phyloP scores from a whole-genome alignment of 2,888 invertebrate species.

The Proisotoma minuta region DNA sequence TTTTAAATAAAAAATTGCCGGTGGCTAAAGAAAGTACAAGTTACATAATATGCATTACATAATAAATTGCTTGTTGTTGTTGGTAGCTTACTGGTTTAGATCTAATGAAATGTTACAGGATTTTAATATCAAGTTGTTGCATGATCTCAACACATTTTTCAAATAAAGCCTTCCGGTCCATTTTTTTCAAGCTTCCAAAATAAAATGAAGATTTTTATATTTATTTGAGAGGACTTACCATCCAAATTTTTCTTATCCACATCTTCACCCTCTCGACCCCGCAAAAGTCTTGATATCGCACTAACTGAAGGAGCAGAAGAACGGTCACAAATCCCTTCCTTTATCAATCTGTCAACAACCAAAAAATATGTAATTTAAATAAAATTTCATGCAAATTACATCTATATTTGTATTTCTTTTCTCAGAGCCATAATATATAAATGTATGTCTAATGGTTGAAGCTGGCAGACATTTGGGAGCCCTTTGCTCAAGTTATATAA shows the following conservation, averaged over 20 bases:
- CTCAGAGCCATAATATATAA: too few relatives aligned
- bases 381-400: background rate
- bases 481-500: too few relatives aligned
- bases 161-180: conserved; percentile 15
- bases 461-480: too few relatives aligned
- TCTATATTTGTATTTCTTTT: too few relatives aligned
- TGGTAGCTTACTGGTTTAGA: background rate
- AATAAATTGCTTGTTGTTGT: background rate
- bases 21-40: background rate
- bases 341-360: conserved; percentile 55
- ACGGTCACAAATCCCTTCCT: conserved; percentile 69
- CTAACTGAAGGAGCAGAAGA: conserved; percentile 74
- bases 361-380: background rate
- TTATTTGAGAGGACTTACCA: conserved; percentile 8
- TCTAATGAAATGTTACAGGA: background rate
- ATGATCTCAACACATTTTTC: conserved; percentile 39
- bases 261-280: conserved; percentile 64
- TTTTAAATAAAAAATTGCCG: too few relatives aligned
- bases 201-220: background rate
- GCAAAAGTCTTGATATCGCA: conserved; percentile 72
- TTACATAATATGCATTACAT: background rate
- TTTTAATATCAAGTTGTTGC: conserved; percentile 25
- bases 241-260: conserved; percentile 50
- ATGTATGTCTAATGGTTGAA: too few relatives aligned
- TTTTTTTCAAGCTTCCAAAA: background rate